Base-by-base conservation (phyloP, 2,113 vertebrate genomes). In the Rousettus leschenaultii region DNA sequence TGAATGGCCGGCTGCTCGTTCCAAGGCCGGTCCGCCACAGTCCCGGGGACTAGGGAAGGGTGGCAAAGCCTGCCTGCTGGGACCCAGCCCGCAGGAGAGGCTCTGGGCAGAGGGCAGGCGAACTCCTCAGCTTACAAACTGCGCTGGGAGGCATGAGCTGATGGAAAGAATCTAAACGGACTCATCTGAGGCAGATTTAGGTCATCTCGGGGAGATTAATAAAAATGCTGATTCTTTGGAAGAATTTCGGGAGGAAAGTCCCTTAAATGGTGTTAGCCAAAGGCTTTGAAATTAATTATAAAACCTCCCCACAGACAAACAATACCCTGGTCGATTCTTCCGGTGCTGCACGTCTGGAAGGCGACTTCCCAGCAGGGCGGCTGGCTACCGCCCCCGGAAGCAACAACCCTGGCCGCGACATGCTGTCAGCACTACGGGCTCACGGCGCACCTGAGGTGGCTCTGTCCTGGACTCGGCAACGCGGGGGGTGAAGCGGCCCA, bases 231-330 rank as follows among this genome's bases (percentile, higher is more conserved):
- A 6, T 0, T 65, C 61, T 70, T 22, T 73, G 3, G 19, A 66
- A 78, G 63, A 66, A 75, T 53, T 70, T 61, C 77, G 78, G 77
- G 66, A 95, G 38, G 45, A 82, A 68, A 73, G 16, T n/a, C 77
- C 33, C 21, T 78, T 70, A 45, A 45, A 30, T 7, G 35, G 30
- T n/a, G 53, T 48, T 18, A 91, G 68, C 38, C 43, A 33, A 57
- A 84, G 21, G 8, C 9, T 68, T n/a, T 30, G 10, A 75, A 35
- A 28, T 26, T 40, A 33, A 74, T n/a, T 63, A 38, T 4, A 79
- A 55, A 43, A 59, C 21, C 45, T 38, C 68, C 19, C 19, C n/a
- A 12, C 1, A n/a, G 59, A 87, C 45, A 30, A 71, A 82, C 24
- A n/a, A 30, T 1, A 10, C 33, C 71, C 21, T 48, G 15, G 24